Conservation (phyloP, 2,888 invertebrate species). For the Eupithecia subumbrata region DNA sequence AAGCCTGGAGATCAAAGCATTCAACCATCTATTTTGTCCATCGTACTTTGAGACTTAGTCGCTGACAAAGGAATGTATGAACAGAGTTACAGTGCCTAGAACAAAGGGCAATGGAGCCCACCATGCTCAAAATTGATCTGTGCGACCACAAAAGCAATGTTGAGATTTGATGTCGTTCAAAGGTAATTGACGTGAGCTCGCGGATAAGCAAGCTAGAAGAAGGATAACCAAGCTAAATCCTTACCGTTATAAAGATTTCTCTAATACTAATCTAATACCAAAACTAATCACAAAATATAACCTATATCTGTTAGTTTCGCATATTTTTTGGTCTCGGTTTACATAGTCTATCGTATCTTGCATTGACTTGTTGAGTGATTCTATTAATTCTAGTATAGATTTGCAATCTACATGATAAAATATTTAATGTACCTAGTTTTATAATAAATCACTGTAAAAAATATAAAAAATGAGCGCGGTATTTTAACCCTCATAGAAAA, state of each 20-base stretch:
- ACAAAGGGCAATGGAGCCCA: not conserved
- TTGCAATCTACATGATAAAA: not conserved
- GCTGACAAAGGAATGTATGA: not conserved
- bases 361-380: conserved; percentile 14
- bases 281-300: no score
- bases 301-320: not conserved
- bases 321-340: not conserved
- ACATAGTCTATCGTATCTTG: not conserved
- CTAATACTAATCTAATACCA: no score
- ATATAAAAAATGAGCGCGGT: no score
- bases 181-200: not conserved
- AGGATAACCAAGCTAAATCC: not conserved
- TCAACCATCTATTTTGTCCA: not conserved
- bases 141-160: not conserved
- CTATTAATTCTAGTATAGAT: conserved; percentile 21
- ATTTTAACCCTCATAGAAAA: no score
- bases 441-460: no score
- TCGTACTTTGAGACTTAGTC: not conserved
- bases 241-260: no score
- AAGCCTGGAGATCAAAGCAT: not conserved
- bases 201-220: not conserved
- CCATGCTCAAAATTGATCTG: not conserved
- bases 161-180: not conserved
- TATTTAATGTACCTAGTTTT: no score
- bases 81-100: not conserved